Evolutionary conservation across 2,888 invertebrate genomes (phyloP).

Genomic region (Hirtodrosophila duncani): DNA sequence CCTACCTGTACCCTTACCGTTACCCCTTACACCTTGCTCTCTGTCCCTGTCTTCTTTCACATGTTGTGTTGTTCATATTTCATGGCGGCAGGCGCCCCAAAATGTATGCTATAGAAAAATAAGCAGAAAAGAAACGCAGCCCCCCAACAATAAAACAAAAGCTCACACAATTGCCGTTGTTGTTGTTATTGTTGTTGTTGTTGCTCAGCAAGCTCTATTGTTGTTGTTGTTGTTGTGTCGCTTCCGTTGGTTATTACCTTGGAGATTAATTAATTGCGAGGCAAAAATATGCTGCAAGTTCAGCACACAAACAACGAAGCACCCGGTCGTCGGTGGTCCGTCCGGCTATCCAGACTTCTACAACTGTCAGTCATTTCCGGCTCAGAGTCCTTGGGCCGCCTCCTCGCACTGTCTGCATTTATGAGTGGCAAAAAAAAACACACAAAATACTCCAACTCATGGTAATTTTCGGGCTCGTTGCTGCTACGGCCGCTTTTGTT

Average conservation of each 20-base stretch:
- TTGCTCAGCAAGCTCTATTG: not conserved
- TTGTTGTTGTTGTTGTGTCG: constrained; percentile 32
- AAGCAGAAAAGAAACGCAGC: constrained; percentile 12
- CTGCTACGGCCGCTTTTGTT: constrained; percentile 46
- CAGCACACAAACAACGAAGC: not conserved
- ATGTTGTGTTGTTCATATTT: too few species aligned
- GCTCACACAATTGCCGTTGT: constrained; percentile 53
- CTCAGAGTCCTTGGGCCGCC: constrained; percentile 4
- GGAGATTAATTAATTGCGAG: constrained; percentile 74
- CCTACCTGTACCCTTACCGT: not conserved
- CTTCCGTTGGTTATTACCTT: constrained; percentile 62
- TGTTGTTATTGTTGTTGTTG: constrained; percentile 11
- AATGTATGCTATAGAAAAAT: too few species aligned
- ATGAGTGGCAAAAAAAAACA: constrained; percentile 39
- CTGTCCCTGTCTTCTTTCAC: too few species aligned
- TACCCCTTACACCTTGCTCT: not conserved
- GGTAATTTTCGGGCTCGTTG: constrained; percentile 64
- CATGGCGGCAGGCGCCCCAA: too few species aligned
- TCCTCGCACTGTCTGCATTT: constrained; percentile 46
- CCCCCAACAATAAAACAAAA: constrained; percentile 60
- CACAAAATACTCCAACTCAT: constrained; percentile 27
- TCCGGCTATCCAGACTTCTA: not conserved
- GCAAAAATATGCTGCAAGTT: constrained; percentile 68
- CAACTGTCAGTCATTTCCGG: constrained; percentile 65
- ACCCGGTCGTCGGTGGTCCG: not conserved